Base-by-base conservation (phyloP, 2,113 vertebrate genomes). In the Leuciscus idus region DNA sequence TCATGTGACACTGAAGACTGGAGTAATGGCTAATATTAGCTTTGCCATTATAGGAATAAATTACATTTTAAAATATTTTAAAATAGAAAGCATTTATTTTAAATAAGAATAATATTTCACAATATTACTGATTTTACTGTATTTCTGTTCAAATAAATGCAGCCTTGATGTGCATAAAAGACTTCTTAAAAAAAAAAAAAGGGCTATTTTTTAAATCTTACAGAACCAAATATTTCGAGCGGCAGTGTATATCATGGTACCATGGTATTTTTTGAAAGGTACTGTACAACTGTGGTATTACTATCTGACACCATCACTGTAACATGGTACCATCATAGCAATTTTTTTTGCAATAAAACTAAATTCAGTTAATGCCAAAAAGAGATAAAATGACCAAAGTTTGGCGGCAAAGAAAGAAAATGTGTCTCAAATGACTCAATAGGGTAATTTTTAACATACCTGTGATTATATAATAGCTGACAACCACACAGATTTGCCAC, bases 401-500 rank as follows among this genome's bases (percentile, higher is more conserved):
- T 43, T 4, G 13, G 4, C 2, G 2, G 2, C 36, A 73, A 36
- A 72, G 4, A 21, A 57, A 57, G 6, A 68, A 68, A 23, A 23
- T 23, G 13, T 33, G 30, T 0, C 39, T 52, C n/a, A 28, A 50
- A 76, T 52, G n/a, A 76, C 26, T 52, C 4, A 0, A 28, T 4
- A 75, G 21, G 13, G 2, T 36, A 12, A 5, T 23, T 17, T 43
- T 15, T 3, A 79, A 43, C 33, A 39, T n/a, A 79, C 55, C 77
- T 39, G 50, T 28, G n/a, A 50, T 75, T 75, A 62, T 62, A 62
- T 62, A 64, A 81, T 28, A 46, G 36, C 36, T 26, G 23, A 79
- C 33, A 39, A 79, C 30, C 10, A 39, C 33, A 57, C 33, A 39
- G 13, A 81, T 26, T 46, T n/a, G 2, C 12, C 78, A 62, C 11